Percentiles rank a stretch among this genome's conserved stretches.
Conservation (phyloP, 2,888 invertebrate species). For the Nephrocerus scutellatus region DNA sequence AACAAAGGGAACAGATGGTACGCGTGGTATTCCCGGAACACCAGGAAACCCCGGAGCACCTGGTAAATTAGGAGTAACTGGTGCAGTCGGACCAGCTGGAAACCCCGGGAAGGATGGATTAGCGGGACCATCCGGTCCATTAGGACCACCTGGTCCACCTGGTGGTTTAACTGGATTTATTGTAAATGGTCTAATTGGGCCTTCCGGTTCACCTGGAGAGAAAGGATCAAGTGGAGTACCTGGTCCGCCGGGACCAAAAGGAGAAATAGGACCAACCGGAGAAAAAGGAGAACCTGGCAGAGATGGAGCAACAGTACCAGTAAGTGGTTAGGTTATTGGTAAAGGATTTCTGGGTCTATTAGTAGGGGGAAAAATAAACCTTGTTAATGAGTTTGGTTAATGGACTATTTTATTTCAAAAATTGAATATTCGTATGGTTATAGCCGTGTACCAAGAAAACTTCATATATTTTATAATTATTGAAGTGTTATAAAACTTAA, state of each 20-base stretch:
- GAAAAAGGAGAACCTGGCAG: slow-evolving; percentile 1
- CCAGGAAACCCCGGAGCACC: slow-evolving; percentile 4
- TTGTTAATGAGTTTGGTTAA: too few relatives aligned
- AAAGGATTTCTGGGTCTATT: too few relatives aligned
- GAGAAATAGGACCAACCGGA: not conserved
- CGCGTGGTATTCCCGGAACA: not conserved
- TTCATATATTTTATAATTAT: too few relatives aligned
- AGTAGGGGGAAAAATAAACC: too few relatives aligned
- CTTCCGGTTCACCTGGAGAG: not conserved
- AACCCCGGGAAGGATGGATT: slow-evolving; percentile 2
- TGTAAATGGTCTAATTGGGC: slow-evolving; percentile 3
- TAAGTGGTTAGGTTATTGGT: too few relatives aligned
- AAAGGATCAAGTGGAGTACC: not conserved
- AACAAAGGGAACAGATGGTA: slow-evolving; percentile 2
- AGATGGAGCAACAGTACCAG: too few relatives aligned
- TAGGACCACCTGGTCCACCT: slow-evolving; percentile 8
- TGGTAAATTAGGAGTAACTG: not conserved
- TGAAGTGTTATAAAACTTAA: too few relatives aligned
- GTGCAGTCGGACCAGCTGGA: slow-evolving; percentile 5
- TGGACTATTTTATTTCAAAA: too few relatives aligned
- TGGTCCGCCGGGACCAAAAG: slow-evolving; percentile 1
- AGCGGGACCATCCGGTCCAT: slow-evolving; percentile 4
- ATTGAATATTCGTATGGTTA: too few relatives aligned
- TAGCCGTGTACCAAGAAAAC: too few relatives aligned
- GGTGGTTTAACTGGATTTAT: too few relatives aligned